Percentiles rank a stretch among this genome's conserved stretches.
Evolutionary conservation across 2,888 invertebrate species (phyloP).

Genomic region (Suillia variegata): DNA sequence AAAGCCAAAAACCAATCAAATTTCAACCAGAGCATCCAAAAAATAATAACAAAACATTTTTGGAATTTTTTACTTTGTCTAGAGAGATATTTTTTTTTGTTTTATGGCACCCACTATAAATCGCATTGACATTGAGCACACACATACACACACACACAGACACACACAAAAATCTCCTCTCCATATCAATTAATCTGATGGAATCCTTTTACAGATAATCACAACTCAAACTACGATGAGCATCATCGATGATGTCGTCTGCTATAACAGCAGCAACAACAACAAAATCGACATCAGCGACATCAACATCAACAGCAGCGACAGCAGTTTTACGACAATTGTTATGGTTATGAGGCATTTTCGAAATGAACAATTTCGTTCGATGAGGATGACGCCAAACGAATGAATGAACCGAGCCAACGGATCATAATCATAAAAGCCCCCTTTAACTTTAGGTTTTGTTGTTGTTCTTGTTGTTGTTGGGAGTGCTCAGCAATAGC

Average conservation of each 20-base stretch:
- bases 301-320: background rate
- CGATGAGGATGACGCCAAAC: background rate
- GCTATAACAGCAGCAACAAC: background rate
- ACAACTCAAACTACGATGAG: constrained; percentile 21
- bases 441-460: constrained; percentile 23
- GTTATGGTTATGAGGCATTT: constrained; percentile 42
- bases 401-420: too few species aligned
- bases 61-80: background rate
- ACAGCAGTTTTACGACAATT: constrained; percentile 51
- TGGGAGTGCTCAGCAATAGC: too few species aligned
- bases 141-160: too few species aligned
- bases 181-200: constrained; percentile 48
- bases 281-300: background rate
- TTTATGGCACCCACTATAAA: background rate
- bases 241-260: background rate
- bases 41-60: background rate
- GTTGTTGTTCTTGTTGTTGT: too few species aligned
- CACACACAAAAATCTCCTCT: background rate
- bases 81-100: too few species aligned
- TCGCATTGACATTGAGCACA: background rate
- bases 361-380: background rate
- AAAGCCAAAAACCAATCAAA: too few species aligned
- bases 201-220: constrained; percentile 54
- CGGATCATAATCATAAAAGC: constrained; percentile 52
- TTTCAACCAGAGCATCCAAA: too few species aligned